Evolutionary conservation across 2,113 vertebrate species (phyloP).

Genomic region (Pithys albifrons): DNA sequence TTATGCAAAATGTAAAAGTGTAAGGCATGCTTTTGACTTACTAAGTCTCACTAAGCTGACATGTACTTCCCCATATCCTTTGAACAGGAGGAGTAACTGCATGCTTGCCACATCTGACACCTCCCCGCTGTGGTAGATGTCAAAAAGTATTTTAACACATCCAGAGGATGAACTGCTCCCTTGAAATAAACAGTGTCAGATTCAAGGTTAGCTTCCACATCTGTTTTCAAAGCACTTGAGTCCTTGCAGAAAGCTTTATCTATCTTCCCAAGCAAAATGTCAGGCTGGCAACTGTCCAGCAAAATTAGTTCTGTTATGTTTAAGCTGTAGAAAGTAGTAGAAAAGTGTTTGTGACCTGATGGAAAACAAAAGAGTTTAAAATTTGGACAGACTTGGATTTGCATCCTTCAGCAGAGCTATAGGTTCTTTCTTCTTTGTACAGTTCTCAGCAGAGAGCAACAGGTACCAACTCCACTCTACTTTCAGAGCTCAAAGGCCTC

Average conservation of each 20-base stretch:
- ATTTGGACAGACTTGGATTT: background rate
- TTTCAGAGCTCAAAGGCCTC: background rate
- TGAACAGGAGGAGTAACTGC: background rate
- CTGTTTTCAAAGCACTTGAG: background rate
- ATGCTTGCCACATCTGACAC: background rate
- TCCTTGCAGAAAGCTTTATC: background rate
- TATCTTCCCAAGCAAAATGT: background rate
- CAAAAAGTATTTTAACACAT: background rate
- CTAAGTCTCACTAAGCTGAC: background rate
- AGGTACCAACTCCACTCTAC: background rate
- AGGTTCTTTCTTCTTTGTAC: background rate
- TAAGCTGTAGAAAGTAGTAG: background rate
- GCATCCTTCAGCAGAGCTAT: background rate
- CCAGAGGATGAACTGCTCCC: background rate
- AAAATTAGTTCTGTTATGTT: background rate
- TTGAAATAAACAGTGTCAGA: background rate
- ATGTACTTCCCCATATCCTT: background rate
- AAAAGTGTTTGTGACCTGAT: background rate
- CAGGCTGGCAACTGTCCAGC: background rate
- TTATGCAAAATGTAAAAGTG: background rate
- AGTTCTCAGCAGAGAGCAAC: background rate
- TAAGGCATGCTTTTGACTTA: background rate
- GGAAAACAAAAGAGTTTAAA: background rate
- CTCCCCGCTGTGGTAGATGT: background rate
- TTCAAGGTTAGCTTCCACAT: background rate